A percentile compares a stretch with the other conserved stretches of the same genome.
Conservation (phyloP, 2,113 vertebrate genomes). For the Semicossyphus pulcher region DNA sequence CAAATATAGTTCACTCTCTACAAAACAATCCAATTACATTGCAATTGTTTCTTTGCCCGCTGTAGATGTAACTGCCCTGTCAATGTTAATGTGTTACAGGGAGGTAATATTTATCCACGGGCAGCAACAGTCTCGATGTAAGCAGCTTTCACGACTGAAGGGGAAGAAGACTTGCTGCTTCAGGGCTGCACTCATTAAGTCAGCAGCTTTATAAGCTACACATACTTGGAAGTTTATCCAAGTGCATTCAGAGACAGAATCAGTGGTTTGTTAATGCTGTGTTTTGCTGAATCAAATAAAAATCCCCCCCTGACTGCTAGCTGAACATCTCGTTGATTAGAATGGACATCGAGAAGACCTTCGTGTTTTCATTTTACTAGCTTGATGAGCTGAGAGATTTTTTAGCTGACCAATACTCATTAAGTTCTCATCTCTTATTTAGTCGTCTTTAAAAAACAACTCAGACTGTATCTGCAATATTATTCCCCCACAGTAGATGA, state of each 20-base stretch:
- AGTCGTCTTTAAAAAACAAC: neutral
- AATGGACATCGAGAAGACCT: neutral
- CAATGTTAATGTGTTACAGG: constrained; percentile 11
- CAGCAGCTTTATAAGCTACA: constrained; percentile 27
- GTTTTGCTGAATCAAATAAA: constrained; percentile 22
- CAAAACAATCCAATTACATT: neutral
- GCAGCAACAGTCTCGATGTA: constrained; percentile 2
- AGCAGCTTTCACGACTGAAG: constrained; percentile 27
- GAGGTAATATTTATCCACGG: constrained; percentile 23
- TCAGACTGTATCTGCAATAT: neutral
- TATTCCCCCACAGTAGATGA: neutral
- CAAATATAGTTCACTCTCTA: neutral
- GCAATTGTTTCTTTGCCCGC: neutral
- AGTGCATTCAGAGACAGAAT: constrained; percentile 5
- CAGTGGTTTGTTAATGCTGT: neutral
- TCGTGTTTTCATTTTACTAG: neutral
- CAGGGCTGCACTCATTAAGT: constrained; percentile 17
- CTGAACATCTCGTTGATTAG: neutral
- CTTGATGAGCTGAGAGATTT: neutral
- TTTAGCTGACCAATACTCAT: neutral
- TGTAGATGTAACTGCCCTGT: neutral
- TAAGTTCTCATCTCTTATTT: neutral
- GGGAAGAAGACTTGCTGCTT: constrained; percentile 11
- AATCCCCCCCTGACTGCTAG: neutral
- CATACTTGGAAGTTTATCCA: neutral